Percentiles rank a stretch among this genome's conserved stretches.
phyloP scores from a whole-genome alignment of 2,797 vertebrate genomes.

The Selene dorsalis region DNA sequence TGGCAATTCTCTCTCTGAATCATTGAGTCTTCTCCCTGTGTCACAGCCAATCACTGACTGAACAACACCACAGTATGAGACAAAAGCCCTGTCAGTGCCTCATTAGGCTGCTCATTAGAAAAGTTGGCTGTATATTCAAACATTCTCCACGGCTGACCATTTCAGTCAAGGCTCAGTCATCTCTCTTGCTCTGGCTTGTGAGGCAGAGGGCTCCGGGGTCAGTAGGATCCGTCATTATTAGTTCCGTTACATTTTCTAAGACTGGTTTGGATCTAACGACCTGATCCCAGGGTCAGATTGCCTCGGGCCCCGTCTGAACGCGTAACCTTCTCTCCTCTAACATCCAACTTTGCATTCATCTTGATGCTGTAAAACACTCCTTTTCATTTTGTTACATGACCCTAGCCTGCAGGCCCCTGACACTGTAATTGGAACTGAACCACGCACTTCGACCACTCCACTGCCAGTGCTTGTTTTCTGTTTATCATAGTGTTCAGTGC shows the following conservation, averaged over 20 bases:
- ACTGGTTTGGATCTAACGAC: conserved; percentile 62
- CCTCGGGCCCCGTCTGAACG: conserved; percentile 46
- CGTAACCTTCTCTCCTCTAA: conserved; percentile 30
- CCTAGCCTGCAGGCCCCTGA: conserved; percentile 37
- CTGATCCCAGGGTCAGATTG: conserved; percentile 58
- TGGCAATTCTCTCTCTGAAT: conserved; percentile 33
- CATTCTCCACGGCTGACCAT: conserved; percentile 61
- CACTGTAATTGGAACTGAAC: conserved; percentile 34
- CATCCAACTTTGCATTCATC: conserved; percentile 32
- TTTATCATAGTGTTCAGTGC: neutral
- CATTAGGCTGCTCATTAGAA: conserved; percentile 76
- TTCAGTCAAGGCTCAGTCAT: conserved; percentile 65
- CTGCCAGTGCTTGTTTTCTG: neutral
- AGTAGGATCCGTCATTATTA: conserved; percentile 68
- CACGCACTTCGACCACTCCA: conserved; percentile 10
- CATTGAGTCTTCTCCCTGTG: conserved; percentile 44
- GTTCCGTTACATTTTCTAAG: conserved; percentile 66
- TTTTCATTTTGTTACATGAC: conserved; percentile 31
- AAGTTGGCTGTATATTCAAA: conserved; percentile 63
- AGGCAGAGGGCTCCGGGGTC: conserved; percentile 57
- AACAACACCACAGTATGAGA: conserved; percentile 59
- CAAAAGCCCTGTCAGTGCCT: conserved; percentile 63
- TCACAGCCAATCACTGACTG: conserved; percentile 54
- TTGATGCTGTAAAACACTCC: conserved; percentile 37
- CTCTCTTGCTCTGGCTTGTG: conserved; percentile 36